A percentile compares a stretch with the other conserved stretches of the same genome.
These are phyloP conservation scores for Lagopus leucura DNA, from an alignment of 2,113 vertebrate species.

Conservation along the genomic window DNA sequence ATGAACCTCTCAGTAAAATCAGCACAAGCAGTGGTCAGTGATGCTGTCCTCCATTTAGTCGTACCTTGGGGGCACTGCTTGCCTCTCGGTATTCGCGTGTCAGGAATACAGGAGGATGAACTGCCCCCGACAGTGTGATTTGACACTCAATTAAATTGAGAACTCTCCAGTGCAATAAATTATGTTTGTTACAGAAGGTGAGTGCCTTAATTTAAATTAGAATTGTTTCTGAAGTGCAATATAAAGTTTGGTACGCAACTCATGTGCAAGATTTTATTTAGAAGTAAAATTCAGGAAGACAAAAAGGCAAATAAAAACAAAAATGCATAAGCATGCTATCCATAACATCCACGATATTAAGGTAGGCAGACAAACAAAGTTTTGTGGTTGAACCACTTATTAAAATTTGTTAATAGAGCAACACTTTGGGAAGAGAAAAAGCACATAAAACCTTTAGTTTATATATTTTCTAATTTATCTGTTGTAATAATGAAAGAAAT, in stretches of 20 bases:
- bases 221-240: not conserved
- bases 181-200: not conserved
- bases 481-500: not conserved
- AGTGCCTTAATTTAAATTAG: not conserved
- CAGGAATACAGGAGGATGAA: not conserved
- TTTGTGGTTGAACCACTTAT: not conserved
- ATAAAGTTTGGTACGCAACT: not conserved
- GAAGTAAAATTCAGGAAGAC: not conserved
- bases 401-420: not conserved
- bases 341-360: not conserved
- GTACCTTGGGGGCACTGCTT: fast-evolving
- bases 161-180: not conserved
- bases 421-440: not conserved
- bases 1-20: not conserved
- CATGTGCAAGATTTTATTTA: not conserved
- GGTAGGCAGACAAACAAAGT: not conserved
- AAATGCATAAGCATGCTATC: not conserved
- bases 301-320: not conserved
- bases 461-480: not conserved
- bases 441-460: not conserved
- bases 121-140: not conserved
- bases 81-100: not conserved
- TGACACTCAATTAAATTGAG: not conserved
- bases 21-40: not conserved
- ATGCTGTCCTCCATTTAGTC: not conserved